Conservation (phyloP, 2,888 invertebrate genomes). For the Tortricodes alternella region DNA sequence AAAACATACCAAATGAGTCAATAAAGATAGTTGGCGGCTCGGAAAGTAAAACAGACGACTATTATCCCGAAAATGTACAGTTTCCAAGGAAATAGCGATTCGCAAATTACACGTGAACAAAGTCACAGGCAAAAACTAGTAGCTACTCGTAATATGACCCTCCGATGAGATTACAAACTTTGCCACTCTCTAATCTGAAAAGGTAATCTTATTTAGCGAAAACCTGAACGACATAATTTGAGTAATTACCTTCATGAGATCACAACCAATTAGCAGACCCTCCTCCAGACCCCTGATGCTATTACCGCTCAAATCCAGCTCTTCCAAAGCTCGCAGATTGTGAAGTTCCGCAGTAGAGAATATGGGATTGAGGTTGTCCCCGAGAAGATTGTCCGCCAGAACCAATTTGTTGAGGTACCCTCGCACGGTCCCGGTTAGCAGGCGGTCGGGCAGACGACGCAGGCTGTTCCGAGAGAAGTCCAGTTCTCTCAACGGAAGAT, state of each 20-base stretch:
- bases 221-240: too few species aligned
- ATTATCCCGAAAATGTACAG: too few species aligned
- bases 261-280: slow-evolving; percentile 92
- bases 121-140: too few species aligned
- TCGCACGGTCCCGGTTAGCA: slow-evolving; percentile 85
- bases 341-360: slow-evolving; percentile 94
- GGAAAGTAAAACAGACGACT: too few species aligned
- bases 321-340: slow-evolving; percentile 86
- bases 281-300: slow-evolving; percentile 92
- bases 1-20: too few species aligned
- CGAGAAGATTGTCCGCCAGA: slow-evolving; percentile 91
- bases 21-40: too few species aligned
- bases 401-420: slow-evolving; percentile 87
- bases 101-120: too few species aligned
- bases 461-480: slow-evolving; percentile 93
- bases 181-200: too few species aligned
- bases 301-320: slow-evolving; percentile 91
- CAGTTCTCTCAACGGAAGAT: slow-evolving; percentile 87
- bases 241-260: slow-evolving; percentile 87
- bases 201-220: too few species aligned
- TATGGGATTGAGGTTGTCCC: slow-evolving; percentile 94
- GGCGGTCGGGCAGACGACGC: slow-evolving; percentile 89
- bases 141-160: too few species aligned
- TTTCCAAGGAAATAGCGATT: too few species aligned
- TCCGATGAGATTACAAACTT: too few species aligned